Conservation (phyloP, 1,140 invertebrate species). For the Tetragnatha versicolor region DNA sequence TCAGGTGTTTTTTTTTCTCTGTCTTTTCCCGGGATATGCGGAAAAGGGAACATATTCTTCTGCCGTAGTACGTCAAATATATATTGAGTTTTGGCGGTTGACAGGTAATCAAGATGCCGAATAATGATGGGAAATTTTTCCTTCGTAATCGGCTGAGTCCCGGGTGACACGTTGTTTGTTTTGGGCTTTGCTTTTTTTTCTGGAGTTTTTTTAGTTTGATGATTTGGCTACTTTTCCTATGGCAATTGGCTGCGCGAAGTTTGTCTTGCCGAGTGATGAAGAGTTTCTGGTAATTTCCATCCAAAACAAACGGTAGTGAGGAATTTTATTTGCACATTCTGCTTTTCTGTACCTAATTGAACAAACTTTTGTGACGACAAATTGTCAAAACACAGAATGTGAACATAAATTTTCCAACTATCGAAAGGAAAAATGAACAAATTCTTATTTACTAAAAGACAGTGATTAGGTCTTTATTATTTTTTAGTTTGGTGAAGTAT, state of each 20-base stretch:
- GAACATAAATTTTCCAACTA: too few species aligned
- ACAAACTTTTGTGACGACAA: too few species aligned
- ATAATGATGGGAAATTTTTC: slow-evolving; percentile 53
- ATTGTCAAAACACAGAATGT: too few species aligned
- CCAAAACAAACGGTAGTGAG: too few species aligned
- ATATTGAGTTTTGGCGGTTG: slow-evolving; percentile 46
- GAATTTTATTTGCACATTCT: too few species aligned
- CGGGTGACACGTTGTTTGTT: not conserved
- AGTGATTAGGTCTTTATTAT: too few species aligned
- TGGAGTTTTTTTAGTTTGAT: not conserved
- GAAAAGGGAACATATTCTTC: slow-evolving; percentile 23
- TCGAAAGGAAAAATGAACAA: too few species aligned
- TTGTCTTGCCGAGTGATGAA: not conserved
- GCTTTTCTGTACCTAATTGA: too few species aligned
- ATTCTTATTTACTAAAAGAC: too few species aligned
- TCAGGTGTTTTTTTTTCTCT: not conserved
- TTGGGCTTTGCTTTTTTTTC: slow-evolving; percentile 22
- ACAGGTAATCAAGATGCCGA: slow-evolving; percentile 50
- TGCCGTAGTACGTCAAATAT: slow-evolving; percentile 14
- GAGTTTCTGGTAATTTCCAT: too few species aligned
- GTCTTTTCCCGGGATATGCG: not conserved
- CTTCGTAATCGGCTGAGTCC: slow-evolving; percentile 13
- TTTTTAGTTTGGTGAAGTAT: too few species aligned
- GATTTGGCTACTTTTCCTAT: not conserved
- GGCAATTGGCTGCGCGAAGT: too few species aligned